Conservation (phyloP, 1,140 invertebrate genomes). For the Anastrepha ludens region DNA sequence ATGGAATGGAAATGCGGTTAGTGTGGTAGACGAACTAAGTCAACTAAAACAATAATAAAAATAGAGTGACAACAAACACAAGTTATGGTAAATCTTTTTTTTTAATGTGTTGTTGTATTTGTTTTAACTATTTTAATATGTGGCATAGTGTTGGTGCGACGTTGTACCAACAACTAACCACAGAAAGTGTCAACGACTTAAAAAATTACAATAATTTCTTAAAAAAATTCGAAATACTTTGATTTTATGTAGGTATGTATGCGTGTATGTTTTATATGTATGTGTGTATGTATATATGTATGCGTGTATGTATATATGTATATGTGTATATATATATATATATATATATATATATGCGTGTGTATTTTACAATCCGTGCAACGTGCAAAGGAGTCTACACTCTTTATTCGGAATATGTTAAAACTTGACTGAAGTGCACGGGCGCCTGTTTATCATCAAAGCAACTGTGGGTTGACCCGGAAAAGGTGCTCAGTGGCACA, state of each 20-base stretch:
- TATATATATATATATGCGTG: too few species aligned
- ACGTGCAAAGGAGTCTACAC: background rate
- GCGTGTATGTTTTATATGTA: background rate
- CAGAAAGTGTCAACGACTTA: constrained; percentile 17
- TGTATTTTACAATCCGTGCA: constrained; percentile 6
- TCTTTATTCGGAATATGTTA: background rate
- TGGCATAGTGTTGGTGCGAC: background rate
- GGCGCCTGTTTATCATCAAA: constrained; percentile 15
- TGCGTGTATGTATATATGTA: too few species aligned
- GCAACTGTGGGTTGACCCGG: constrained; percentile 27
- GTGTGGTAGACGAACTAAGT: background rate
- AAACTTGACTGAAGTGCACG: background rate
- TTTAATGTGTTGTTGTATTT: background rate
- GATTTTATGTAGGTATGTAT: background rate
- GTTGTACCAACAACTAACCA: background rate
- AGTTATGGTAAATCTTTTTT: background rate
- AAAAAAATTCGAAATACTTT: background rate
- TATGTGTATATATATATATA: background rate
- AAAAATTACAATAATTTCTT: background rate
- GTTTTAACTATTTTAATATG: background rate
- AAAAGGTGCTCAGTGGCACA: background rate
- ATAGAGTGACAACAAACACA: background rate
- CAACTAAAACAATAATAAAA: constrained; percentile 35
- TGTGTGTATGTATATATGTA: background rate
- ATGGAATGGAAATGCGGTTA: constrained; percentile 43